A percentile compares a stretch with the other conserved stretches of the same genome.
Evolutionary conservation across 2,888 invertebrate genomes (phyloP).

Genomic region (Drosophila pegasa): DNA sequence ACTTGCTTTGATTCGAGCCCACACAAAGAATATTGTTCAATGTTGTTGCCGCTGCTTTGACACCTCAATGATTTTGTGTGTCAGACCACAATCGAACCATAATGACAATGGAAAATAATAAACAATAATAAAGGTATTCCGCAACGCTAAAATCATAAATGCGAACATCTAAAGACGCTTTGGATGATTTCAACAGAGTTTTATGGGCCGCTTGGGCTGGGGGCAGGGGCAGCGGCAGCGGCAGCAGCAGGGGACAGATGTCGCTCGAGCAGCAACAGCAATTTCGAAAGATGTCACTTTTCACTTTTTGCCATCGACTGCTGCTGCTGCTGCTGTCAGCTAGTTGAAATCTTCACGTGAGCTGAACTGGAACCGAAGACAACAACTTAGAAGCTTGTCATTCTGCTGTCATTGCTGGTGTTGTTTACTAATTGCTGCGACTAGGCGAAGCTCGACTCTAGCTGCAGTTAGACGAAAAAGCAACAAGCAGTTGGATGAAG

Average conservation of each 20-base stretch:
- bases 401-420: slow-evolving; percentile 46
- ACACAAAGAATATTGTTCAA: slow-evolving; percentile 18
- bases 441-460: too few relatives aligned
- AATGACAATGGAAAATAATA: neutral
- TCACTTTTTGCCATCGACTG: slow-evolving; percentile 60
- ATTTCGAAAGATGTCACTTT: slow-evolving; percentile 62
- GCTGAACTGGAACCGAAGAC: slow-evolving; percentile 33
- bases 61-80: slow-evolving; percentile 71
- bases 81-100: slow-evolving; percentile 51
- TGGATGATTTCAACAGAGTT: slow-evolving; percentile 21
- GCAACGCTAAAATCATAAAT: slow-evolving; percentile 44
- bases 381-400: slow-evolving; percentile 44
- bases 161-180: slow-evolving; percentile 13
- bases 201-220: neutral
- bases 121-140: slow-evolving; percentile 30
- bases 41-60: slow-evolving; percentile 40
- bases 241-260: neutral
- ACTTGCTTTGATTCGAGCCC: neutral
- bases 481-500: neutral
- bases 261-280: slow-evolving; percentile 8
- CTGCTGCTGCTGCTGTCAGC: slow-evolving; percentile 34
- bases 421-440: slow-evolving; percentile 52
- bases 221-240: neutral
- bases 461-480: neutral
- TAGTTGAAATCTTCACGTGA: slow-evolving; percentile 47